Conservation (phyloP, 2,113 vertebrate genomes). For the Macroglossus sobrinus region DNA sequence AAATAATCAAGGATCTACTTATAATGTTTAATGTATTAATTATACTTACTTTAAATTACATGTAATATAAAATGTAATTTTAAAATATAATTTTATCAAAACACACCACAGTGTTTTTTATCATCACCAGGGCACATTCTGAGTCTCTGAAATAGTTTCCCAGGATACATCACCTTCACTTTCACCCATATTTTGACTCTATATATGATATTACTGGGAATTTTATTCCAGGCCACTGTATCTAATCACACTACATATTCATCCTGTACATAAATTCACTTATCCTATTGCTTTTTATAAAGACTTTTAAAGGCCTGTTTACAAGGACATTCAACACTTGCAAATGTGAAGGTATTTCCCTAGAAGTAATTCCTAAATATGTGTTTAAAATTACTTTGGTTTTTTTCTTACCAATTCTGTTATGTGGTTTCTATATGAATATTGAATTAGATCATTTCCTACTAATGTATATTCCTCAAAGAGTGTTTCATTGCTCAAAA, state of each 20-base stretch:
- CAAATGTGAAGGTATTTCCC: background rate
- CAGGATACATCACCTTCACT: background rate
- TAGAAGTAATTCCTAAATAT: slow-evolving; percentile 31
- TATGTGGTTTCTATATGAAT: background rate
- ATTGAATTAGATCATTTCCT: background rate
- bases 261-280: background rate
- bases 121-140: background rate
- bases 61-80: background rate
- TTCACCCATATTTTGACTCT: background rate
- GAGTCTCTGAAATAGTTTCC: slow-evolving; percentile 1
- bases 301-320: slow-evolving; percentile 19
- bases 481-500: slow-evolving; percentile 8
- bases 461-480: background rate
- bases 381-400: background rate
- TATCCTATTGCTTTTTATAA: background rate
- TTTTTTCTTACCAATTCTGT: slow-evolving; percentile 18
- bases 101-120: background rate
- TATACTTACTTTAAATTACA: background rate
- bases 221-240: background rate
- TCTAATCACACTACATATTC: background rate
- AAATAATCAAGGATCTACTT: background rate
- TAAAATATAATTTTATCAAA: background rate
- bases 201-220: background rate
- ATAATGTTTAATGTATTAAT: background rate
- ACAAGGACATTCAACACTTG: background rate